Evolutionary conservation across 2,113 vertebrate genomes (phyloP).

Genomic region (Pachypanchax playfairii): DNA sequence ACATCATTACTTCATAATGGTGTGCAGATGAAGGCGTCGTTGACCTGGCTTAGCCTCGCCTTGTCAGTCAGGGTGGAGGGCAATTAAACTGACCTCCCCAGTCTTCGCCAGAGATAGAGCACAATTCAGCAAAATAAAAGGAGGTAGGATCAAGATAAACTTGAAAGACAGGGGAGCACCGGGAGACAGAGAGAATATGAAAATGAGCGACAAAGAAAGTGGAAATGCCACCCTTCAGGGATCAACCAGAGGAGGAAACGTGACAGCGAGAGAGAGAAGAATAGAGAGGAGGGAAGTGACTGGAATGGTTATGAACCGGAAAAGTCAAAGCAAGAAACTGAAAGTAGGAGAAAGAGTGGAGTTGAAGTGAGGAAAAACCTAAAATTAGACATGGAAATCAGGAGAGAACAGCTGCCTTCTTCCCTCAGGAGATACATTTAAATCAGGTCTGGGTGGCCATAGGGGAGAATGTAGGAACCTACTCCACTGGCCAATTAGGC

Average conservation of each 20-base stretch:
- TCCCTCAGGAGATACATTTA: slow-evolving; percentile 76
- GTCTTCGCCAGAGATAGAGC: slow-evolving; percentile 33
- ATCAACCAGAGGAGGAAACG: slow-evolving; percentile 54
- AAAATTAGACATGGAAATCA: slow-evolving; percentile 79
- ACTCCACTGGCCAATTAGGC: slow-evolving; percentile 78
- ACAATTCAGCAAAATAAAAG: slow-evolving; percentile 37
- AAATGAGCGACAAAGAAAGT: slow-evolving; percentile 67
- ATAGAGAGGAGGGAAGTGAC: slow-evolving; percentile 37
- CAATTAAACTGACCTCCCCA: slow-evolving; percentile 65
- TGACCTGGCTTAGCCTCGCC: slow-evolving; percentile 57
- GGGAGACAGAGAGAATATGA: slow-evolving; percentile 59
- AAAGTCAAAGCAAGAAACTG: slow-evolving; percentile 50
- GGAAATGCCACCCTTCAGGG: slow-evolving; percentile 68
- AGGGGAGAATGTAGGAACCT: slow-evolving; percentile 63
- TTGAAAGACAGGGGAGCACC: slow-evolving; percentile 32
- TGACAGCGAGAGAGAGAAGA: slow-evolving; percentile 31
- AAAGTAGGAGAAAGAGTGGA: slow-evolving; percentile 65
- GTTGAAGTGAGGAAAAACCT: slow-evolving; percentile 63
- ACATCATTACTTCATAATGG: slow-evolving; percentile 49
- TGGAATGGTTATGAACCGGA: slow-evolving; percentile 55
- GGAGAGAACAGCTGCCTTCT: slow-evolving; percentile 74
- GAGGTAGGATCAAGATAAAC: slow-evolving; percentile 53
- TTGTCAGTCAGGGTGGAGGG: slow-evolving; percentile 65
- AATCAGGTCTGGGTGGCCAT: slow-evolving; percentile 76
- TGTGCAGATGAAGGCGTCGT: slow-evolving; percentile 52